Evolutionary conservation across 2,888 invertebrate species (phyloP).

Genomic region (Drosophila maculinotata): DNA sequence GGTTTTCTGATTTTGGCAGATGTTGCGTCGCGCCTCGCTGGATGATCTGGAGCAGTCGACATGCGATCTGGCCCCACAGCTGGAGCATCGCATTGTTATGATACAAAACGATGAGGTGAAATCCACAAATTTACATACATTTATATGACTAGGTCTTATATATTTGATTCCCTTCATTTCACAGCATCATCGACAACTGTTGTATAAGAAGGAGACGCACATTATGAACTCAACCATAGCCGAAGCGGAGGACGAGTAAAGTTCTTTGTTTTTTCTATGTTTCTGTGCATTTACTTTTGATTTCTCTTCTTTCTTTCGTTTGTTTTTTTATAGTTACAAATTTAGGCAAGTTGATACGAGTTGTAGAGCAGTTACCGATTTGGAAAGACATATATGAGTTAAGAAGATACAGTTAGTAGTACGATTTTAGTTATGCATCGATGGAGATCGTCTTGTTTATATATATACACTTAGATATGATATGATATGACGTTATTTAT

Average conservation of each 20-base stretch:
- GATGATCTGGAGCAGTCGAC: slow-evolving; percentile 93
- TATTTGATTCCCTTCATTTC: background rate
- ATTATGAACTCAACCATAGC: slow-evolving; percentile 90
- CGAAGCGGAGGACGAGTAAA: slow-evolving; percentile 88
- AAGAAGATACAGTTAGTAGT: slow-evolving; percentile 23
- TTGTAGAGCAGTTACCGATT: slow-evolving; percentile 47
- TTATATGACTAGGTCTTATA: background rate
- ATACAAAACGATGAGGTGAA: slow-evolving; percentile 90
- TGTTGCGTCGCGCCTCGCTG: slow-evolving; percentile 90
- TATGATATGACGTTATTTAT: slow-evolving; percentile 54
- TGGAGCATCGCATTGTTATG: slow-evolving; percentile 92
- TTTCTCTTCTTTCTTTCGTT: slow-evolving; percentile 34
- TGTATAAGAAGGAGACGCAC: slow-evolving; percentile 83
- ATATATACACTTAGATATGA: slow-evolving; percentile 23
- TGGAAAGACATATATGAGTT: slow-evolving; percentile 61
- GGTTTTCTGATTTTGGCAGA: slow-evolving; percentile 78
- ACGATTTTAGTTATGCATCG: slow-evolving; percentile 53
- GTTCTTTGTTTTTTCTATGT: slow-evolving; percentile 30
- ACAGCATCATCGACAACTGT: slow-evolving; percentile 83
- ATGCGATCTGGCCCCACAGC: slow-evolving; percentile 92
- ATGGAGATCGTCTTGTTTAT: slow-evolving; percentile 33
- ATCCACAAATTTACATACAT: background rate
- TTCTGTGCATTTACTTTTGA: slow-evolving; percentile 58
- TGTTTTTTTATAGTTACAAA: slow-evolving; percentile 58
- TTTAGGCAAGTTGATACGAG: slow-evolving; percentile 46